phyloP scores from a whole-genome alignment of 2,888 invertebrate species.

The Mythimna ferrago region DNA sequence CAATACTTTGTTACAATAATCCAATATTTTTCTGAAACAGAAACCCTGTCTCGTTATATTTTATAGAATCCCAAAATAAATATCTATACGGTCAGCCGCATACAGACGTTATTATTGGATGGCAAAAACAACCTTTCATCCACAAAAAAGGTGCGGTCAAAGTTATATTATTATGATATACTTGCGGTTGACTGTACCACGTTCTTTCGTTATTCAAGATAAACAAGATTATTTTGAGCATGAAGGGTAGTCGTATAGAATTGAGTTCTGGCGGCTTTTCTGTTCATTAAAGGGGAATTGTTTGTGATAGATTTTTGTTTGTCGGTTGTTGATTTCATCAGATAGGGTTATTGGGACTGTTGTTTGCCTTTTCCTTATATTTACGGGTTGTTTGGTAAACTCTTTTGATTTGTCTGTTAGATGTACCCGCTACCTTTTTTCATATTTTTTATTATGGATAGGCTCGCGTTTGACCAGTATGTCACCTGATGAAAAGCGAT shows the following conservation, averaged over 20 bases:
- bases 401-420: too few species aligned
- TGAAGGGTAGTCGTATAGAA: conserved; percentile 23
- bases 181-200: conserved; percentile 4
- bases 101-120: background rate
- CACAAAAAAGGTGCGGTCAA: background rate
- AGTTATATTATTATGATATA: background rate
- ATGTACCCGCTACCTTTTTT: too few species aligned
- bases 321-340: conserved; percentile 3
- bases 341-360: background rate
- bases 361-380: background rate
- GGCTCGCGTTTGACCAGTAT: too few species aligned
- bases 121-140: background rate
- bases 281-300: conserved; percentile 14
- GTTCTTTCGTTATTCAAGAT: conserved; percentile 22
- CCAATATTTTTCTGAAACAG: conserved; percentile 21
- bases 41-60: conserved; percentile 26
- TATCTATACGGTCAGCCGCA: background rate
- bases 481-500: too few species aligned
- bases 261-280: conserved; percentile 22
- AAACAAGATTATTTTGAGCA: conserved; percentile 31
- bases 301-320: conserved; percentile 25
- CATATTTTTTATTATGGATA: too few species aligned
- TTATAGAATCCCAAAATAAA: background rate
- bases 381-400: background rate
- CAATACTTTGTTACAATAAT: conserved; percentile 18